Percentiles rank a stretch among this genome's conserved stretches.
phyloP scores from a whole-genome alignment of 1,140 invertebrate species.

The Tribolium madens region DNA sequence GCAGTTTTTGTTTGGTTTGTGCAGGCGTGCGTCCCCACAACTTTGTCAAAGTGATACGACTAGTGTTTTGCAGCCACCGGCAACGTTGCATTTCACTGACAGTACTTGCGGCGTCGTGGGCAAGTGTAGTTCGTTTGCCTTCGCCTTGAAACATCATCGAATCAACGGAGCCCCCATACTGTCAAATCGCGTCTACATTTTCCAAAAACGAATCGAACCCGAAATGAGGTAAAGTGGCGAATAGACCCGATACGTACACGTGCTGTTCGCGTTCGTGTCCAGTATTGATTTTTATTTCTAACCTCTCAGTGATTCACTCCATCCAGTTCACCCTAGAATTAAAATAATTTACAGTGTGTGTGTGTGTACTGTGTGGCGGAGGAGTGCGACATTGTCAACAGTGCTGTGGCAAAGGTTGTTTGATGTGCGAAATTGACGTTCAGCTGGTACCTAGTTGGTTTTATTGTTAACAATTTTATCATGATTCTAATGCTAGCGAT shows the following conservation, averaged over 20 bases:
- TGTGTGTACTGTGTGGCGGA: background rate
- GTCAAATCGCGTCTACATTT: background rate
- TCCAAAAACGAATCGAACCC: background rate
- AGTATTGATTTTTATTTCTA: constrained; percentile 53
- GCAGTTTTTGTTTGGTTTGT: too few relatives aligned
- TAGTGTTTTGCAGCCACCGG: constrained; percentile 50
- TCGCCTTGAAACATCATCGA: background rate
- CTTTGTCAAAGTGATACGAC: constrained; percentile 52
- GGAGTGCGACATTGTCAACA: background rate
- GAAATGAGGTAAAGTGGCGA: constrained; percentile 1
- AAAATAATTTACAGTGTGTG: constrained; percentile 21
- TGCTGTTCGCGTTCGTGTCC: constrained; percentile 8
- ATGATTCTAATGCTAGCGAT: background rate
- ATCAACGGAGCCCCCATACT: background rate
- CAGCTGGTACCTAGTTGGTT: constrained; percentile 1
- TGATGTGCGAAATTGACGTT: constrained; percentile 14
- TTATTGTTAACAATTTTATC: constrained; percentile 27
- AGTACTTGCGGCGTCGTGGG: constrained; percentile 50
- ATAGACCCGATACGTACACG: constrained; percentile 20
- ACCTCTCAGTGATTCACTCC: constrained; percentile 52
- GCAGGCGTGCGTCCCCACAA: background rate
- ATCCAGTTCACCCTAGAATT: constrained; percentile 29
- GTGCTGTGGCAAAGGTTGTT: background rate
- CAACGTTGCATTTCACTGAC: constrained; percentile 56
- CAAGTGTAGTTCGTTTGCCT: constrained; percentile 10